phyloP scores from a whole-genome alignment of 1,140 invertebrate species.

The Drosophila novamexicana region DNA sequence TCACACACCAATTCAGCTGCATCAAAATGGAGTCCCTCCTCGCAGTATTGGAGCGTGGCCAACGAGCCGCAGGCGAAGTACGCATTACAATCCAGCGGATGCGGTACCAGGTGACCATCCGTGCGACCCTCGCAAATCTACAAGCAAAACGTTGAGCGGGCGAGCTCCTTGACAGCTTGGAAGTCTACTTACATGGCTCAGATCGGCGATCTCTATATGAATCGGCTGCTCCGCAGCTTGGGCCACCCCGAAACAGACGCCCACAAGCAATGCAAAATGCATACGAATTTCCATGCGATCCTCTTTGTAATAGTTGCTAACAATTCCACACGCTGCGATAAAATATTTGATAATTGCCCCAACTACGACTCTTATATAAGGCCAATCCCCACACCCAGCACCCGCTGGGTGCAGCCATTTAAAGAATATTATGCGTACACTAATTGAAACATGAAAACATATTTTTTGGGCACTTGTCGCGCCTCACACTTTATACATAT shows the following conservation, averaged over 20 bases:
- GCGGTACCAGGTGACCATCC: slow-evolving; percentile 49
- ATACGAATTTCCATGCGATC: slow-evolving; percentile 24
- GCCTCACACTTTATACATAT: slow-evolving; percentile 12
- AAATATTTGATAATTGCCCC: slow-evolving; percentile 11
- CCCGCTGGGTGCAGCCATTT: slow-evolving; percentile 40
- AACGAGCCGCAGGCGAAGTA: slow-evolving; percentile 60
- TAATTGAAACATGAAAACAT: slow-evolving; percentile 57
- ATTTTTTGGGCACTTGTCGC: slow-evolving; percentile 28
- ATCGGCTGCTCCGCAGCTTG: slow-evolving; percentile 22
- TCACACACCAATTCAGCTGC: slow-evolving; percentile 41
- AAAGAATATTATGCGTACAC: slow-evolving; percentile 22
- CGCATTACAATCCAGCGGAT: slow-evolving; percentile 65
- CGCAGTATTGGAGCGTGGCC: slow-evolving; percentile 56
- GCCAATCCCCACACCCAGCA: slow-evolving; percentile 21
- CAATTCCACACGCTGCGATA: neutral
- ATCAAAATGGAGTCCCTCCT: slow-evolving; percentile 60
- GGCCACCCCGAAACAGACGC: slow-evolving; percentile 42
- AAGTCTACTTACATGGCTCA: slow-evolving; percentile 56
- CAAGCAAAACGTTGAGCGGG: slow-evolving; percentile 3
- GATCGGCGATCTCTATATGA: slow-evolving; percentile 38
- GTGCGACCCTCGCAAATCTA: slow-evolving; percentile 57
- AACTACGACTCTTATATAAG: slow-evolving; percentile 25
- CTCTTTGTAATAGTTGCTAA: neutral
- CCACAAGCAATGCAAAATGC: slow-evolving; percentile 51
- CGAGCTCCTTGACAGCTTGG: neutral